Evolutionary conservation across 2,113 vertebrate genomes (phyloP).

Genomic region (Isurus oxyrinchus): DNA sequence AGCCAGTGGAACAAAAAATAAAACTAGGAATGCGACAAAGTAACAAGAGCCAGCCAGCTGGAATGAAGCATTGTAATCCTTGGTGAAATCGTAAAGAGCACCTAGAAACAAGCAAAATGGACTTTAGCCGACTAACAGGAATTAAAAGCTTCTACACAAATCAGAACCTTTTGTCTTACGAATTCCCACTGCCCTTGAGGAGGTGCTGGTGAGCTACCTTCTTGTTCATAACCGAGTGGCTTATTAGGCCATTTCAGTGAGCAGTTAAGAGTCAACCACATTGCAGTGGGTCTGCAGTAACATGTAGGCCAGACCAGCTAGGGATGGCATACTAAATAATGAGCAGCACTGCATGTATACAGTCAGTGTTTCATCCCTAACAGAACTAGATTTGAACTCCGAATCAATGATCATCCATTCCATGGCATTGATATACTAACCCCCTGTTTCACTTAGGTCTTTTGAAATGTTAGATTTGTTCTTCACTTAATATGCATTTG

Average conservation of each 20-base stretch:
- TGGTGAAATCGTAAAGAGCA: conserved; percentile 32
- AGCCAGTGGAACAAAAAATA: conserved; percentile 36
- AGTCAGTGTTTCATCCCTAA: not conserved
- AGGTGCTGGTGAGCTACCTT: not conserved
- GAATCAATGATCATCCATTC: not conserved
- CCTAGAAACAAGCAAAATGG: not conserved
- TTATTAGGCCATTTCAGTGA: not conserved
- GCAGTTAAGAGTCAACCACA: not conserved
- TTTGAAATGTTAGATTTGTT: not conserved
- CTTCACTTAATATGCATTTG: not conserved
- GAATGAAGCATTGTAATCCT: conserved; percentile 34
- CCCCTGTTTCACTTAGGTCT: not conserved
- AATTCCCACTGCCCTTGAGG: not conserved
- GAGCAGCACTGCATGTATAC: not conserved
- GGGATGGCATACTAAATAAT: not conserved
- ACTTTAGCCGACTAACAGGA: not conserved
- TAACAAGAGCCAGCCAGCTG: conserved; percentile 36
- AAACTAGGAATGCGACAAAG: not conserved
- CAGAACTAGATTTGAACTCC: not conserved
- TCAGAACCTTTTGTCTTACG: not conserved
- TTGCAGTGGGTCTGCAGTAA: not conserved
- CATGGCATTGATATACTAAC: not conserved
- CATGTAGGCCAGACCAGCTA: not conserved
- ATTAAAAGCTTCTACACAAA: not conserved
- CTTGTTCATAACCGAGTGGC: not conserved